Conservation (phyloP, 1,140 invertebrate genomes). For the Drosophila rhopaloa region DNA sequence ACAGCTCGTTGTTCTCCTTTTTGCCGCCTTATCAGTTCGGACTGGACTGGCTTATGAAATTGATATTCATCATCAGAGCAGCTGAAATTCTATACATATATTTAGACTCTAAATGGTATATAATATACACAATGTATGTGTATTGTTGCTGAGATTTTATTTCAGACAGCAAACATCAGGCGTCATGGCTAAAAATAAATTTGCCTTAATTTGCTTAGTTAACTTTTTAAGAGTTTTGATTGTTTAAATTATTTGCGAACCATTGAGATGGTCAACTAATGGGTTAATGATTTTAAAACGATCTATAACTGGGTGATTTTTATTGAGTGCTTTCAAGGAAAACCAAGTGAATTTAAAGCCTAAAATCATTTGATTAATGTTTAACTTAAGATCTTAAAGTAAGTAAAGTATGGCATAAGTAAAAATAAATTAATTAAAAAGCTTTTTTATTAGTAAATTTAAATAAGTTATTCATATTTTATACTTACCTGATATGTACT, state of each 20-base stretch:
- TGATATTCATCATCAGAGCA: conserved; percentile 75
- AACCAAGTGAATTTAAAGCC: too few relatives aligned
- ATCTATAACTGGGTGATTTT: neutral
- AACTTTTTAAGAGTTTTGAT: conserved; percentile 40
- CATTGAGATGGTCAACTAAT: conserved; percentile 10
- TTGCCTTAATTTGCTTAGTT: conserved; percentile 36
- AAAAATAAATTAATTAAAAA: too few relatives aligned
- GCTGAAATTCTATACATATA: conserved; percentile 36
- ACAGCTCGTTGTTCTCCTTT: conserved; percentile 53
- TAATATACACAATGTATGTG: conserved; percentile 5
- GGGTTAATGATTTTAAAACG: conserved; percentile 23
- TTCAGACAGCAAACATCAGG: conserved; percentile 44
- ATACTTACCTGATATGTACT: too few relatives aligned
- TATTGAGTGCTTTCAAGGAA: neutral
- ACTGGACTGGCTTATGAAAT: conserved; percentile 60
- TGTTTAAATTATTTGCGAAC: conserved; percentile 39
- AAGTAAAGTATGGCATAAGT: too few relatives aligned
- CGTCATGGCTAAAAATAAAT: conserved; percentile 75
- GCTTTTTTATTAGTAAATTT: too few relatives aligned
- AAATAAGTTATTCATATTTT: too few relatives aligned
- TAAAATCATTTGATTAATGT: neutral
- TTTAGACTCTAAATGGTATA: conserved; percentile 26
- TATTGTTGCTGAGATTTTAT: conserved; percentile 28
- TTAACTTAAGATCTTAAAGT: too few relatives aligned
- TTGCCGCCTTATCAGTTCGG: conserved; percentile 66